A percentile compares a stretch with the other conserved stretches of the same genome.
Evolutionary conservation across 2,888 invertebrate species (phyloP).

Genomic region (Calliopum simillimum): DNA sequence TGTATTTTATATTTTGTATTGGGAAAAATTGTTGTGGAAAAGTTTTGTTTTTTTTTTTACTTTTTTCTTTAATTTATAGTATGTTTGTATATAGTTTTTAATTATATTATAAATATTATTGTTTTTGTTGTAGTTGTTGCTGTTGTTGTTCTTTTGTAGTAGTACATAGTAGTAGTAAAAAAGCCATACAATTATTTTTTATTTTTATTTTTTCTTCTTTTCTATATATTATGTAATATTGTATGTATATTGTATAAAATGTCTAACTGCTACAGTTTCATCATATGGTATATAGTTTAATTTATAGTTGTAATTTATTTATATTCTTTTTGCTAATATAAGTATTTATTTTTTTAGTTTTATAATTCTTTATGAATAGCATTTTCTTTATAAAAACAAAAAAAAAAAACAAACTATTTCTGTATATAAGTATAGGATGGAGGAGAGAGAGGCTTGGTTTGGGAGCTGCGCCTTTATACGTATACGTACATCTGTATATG

Average conservation of each 20-base stretch:
- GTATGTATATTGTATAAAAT: slow-evolving; percentile 4
- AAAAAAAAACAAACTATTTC: slow-evolving; percentile 7
- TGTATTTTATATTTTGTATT: slow-evolving; percentile 9
- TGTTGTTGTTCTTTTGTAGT: neutral
- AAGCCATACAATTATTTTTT: slow-evolving; percentile 23
- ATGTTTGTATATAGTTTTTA: slow-evolving; percentile 12
- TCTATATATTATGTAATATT: neutral
- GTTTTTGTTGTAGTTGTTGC: slow-evolving; percentile 17
- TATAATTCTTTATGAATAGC: neutral
- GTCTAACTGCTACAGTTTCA: slow-evolving; percentile 4
- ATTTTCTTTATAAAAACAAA: neutral
- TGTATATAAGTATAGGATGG: slow-evolving; percentile 50
- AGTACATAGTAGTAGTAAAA: slow-evolving; percentile 12
- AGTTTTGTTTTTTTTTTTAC: slow-evolving; percentile 7
- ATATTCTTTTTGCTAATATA: neutral
- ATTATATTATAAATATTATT: slow-evolving; percentile 3
- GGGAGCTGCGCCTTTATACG: no score
- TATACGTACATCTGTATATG: slow-evolving; percentile 22
- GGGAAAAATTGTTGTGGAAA: neutral
- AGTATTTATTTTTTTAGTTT: neutral
- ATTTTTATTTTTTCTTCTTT: slow-evolving; percentile 21
- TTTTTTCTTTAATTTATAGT: neutral
- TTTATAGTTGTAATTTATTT: neutral
- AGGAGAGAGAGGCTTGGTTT: slow-evolving; percentile 32
- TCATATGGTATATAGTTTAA: slow-evolving; percentile 5